Evolutionary conservation across 2,113 vertebrate genomes (phyloP), one percentile per base, ranked within the genome.

Genomic region (Corythoichthys intestinalis): DNA sequence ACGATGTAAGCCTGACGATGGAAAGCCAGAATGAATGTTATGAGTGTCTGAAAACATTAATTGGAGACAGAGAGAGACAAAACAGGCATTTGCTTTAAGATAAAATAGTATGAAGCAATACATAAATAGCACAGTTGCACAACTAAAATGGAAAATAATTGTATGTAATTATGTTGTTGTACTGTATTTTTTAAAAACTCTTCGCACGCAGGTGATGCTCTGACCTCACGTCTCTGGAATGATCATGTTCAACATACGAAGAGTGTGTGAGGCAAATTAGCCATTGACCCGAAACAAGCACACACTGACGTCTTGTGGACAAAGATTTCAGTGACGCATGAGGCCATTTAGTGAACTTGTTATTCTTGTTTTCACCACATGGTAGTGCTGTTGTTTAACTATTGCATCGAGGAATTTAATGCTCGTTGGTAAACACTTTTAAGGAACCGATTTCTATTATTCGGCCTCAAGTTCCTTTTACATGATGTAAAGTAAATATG

Each of bases 261-360:
- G 50, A 65, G n/a, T 12, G 4, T 44, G 17, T 7, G 64, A 39
- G 38, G 39, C 15, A 11, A 69, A 41, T 53, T 17, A n/a, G 46
- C 63, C 38, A n/a, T 28, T 52, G 9, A 17, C 2, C 64, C 59
- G 60, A 35, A 12, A 44, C 54, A 65, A 38, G 61, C 50, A 47
- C 56, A 67, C 54, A 76, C 79, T 77, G 84, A 76, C 85, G 75
- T 64, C 79, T 82, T 65, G 79, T 69, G 81, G 76, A 46, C 17
- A 46, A 28, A 46, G 3, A 11, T 46, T 47, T 2, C 4, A 46
- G 38, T 47, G 9, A 63, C 4, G 11, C 15, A n/a, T 17, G 39
- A 28, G 39, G 10, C 1, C 56, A 58, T 58, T 58, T 56, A 14
- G 28, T 47, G 46, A 34, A 10, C 34, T 72, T 61, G 58, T n/a